A percentile compares a stretch with the other conserved stretches of the same genome.
Evolutionary conservation across 2,888 invertebrate genomes (phyloP).

Genomic region (Drosophila paucipuncta): DNA sequence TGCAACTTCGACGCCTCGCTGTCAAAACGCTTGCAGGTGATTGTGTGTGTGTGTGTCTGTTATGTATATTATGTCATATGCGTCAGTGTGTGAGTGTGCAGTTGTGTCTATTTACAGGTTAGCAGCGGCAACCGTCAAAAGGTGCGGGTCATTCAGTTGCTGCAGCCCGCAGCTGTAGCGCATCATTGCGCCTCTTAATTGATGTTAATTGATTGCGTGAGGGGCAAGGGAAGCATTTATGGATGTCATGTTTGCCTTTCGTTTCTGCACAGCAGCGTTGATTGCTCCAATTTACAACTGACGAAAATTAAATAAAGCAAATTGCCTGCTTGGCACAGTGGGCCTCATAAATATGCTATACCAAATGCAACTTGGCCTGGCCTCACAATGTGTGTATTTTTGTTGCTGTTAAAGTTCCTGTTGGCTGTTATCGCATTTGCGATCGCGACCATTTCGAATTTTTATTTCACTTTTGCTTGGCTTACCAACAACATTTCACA

Average conservation of each 20-base stretch:
- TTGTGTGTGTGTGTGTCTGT: neutral
- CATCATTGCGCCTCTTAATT: constrained; percentile 62
- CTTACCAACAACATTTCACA: constrained; percentile 56
- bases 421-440: constrained; percentile 65
- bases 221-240: neutral
- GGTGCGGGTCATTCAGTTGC: constrained; percentile 28
- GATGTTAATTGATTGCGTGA: constrained; percentile 67
- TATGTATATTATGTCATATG: neutral
- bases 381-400: neutral
- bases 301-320: constrained; percentile 68
- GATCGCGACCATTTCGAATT: constrained; percentile 55
- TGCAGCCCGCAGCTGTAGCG: constrained; percentile 41
- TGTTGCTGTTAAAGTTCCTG: constrained; percentile 20
- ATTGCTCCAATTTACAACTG: constrained; percentile 66
- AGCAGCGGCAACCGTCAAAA: constrained; percentile 1
- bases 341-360: constrained; percentile 37
- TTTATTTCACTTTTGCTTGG: constrained; percentile 63
- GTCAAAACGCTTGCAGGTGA: constrained; percentile 19
- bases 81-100: neutral
- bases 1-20: constrained; percentile 43
- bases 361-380: constrained; percentile 10
- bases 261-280: constrained; percentile 23
- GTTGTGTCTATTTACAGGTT: neutral
- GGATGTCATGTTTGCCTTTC: constrained; percentile 19
- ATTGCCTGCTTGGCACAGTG: constrained; percentile 30